Base-by-base conservation (phyloP, 35 echinoderm and acorn worm species). In the Hemicentrotus pulcherrimus region DNA sequence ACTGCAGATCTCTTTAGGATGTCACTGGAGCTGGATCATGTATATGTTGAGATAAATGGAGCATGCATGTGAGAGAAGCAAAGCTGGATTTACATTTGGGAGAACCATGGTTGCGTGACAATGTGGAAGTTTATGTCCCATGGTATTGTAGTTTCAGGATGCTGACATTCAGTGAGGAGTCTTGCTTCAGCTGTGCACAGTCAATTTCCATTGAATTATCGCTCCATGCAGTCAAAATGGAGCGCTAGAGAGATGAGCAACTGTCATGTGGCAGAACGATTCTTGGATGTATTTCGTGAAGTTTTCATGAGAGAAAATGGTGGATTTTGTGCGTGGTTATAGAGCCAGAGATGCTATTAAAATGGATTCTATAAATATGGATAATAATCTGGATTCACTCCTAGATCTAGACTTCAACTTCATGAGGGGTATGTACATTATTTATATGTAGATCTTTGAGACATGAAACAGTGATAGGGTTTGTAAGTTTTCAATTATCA, bases 331-430 rank as follows among this genome's bases (percentile, higher is more conserved):
- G 88, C n/a, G 88, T 24, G 32, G 88, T 45, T 90, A 41, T 46
- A 32, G 46, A 32, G 31, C 32, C 32, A 90, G 88, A 90, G 88
- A 90, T 33, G 46, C 24, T 46, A 90, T 90, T 18, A 78, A 78
- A 78, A 90, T 33, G 88, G 88, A 90, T 47, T 47, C 88, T 33
- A 90, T 45, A 45, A 90, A 90, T 45, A 16, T 90, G 88, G 88
- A 90, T 90, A 90, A 90, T 90, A 90, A 90, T 90, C 88, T 90
- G 88, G 88, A 90, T 90, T 90, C 88, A 90, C 88, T 90, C 32
- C 88, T 90, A 28, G 88, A 90, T 47, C 88, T 90, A 33, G 88
- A 90, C 32, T 90, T 90, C 88, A 90, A 28, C 24, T 90, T 90
- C 88, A 90, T 90, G 88, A 90, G 32, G 31, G 88, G 88, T 90